Conservation (phyloP, 1,140 invertebrate species). For the Cheumatopsyche charites region DNA sequence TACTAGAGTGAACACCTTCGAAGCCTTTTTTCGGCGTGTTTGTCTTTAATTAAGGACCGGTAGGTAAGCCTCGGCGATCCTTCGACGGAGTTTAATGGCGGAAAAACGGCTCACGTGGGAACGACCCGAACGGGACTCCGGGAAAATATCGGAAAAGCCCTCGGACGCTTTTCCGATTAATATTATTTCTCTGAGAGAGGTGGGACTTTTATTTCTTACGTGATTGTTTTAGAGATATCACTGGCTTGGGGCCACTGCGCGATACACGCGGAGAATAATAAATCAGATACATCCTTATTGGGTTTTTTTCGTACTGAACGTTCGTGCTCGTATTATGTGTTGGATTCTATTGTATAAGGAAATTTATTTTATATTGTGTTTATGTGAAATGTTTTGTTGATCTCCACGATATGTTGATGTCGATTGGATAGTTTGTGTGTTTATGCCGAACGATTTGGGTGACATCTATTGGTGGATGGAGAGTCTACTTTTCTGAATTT, state of each 20-base stretch:
- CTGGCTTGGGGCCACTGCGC: slow-evolving; percentile 30
- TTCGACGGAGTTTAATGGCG: slow-evolving; percentile 42
- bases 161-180: slow-evolving; percentile 34
- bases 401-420: too few relatives aligned
- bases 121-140: neutral
- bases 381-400: too few relatives aligned
- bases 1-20: slow-evolving; percentile 2
- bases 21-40: slow-evolving; percentile 41
- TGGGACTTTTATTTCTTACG: slow-evolving; percentile 34
- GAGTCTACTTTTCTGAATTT: too few relatives aligned
- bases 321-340: too few relatives aligned
- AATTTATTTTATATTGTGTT: too few relatives aligned
- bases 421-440: too few relatives aligned
- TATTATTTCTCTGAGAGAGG: slow-evolving; percentile 33
- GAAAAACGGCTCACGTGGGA: slow-evolving; percentile 36
- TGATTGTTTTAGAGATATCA: slow-evolving; percentile 33
- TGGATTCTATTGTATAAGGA: too few relatives aligned
- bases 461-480: too few relatives aligned
- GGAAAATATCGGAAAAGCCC: neutral
- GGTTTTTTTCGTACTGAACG: neutral
- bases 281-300: slow-evolving; percentile 24
- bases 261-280: slow-evolving; percentile 19
- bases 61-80: slow-evolving; percentile 40
- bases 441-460: too few relatives aligned
- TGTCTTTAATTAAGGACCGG: slow-evolving; percentile 43